Conservation (phyloP, 2,113 vertebrate genomes). For the Psophia crepitans region DNA sequence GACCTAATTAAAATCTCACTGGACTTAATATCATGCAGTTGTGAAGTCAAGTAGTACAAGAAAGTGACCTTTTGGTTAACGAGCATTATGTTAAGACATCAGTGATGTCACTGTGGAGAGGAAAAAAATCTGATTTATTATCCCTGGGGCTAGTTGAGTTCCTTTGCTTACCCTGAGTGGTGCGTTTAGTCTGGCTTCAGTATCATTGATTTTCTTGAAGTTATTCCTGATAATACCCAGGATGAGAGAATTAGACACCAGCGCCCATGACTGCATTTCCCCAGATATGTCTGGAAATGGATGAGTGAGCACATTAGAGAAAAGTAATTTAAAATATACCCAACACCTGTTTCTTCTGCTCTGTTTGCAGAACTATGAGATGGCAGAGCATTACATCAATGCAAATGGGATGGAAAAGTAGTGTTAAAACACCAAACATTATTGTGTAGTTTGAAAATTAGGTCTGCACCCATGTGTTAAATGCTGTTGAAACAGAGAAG, state of each 20-base stretch:
- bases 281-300: background rate
- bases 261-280: background rate
- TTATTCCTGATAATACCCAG: background rate
- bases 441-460: background rate
- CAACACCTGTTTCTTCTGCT: background rate
- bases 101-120: background rate
- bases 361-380: background rate
- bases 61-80: background rate
- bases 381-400: background rate
- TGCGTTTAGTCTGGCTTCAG: background rate
- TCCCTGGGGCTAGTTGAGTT: background rate
- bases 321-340: background rate
- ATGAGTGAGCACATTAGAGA: background rate
- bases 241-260: background rate
- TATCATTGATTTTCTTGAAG: background rate
- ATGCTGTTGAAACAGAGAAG: background rate
- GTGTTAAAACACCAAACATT: slow-evolving; percentile 2
- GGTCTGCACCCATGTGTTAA: background rate
- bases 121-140: background rate
- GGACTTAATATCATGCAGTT: background rate
- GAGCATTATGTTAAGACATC: background rate
- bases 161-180: background rate
- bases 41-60: background rate
- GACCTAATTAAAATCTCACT: background rate
- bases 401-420: background rate